These are phyloP conservation scores for Porites lutea DNA, from an alignment of 64 coral and sea anemone genomes.

Conservation along the genomic window DNA sequence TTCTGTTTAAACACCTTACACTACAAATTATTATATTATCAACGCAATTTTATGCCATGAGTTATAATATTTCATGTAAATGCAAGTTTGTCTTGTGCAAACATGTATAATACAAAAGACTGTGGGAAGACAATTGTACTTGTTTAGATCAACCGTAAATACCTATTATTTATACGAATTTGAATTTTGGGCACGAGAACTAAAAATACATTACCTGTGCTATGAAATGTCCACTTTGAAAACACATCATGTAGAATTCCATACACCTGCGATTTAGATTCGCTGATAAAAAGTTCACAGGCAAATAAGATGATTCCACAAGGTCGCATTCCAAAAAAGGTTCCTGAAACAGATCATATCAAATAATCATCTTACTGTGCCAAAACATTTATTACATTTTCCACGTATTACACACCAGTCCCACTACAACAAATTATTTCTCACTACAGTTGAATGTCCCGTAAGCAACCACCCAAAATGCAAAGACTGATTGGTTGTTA, in stretches of 20 bases:
- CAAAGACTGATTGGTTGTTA: no score
- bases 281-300: constrained; percentile 40
- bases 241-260: constrained; percentile 62
- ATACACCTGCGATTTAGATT: constrained; percentile 56
- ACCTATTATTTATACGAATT: no score
- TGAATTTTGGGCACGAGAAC: not conserved
- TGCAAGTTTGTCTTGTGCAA: not conserved
- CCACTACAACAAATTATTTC: not conserved
- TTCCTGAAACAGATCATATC: no score
- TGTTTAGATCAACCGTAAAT: no score
- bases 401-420: not conserved
- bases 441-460: no score
- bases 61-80: constrained; percentile 1
- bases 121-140: not conserved
- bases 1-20: constrained; percentile 8
- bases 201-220: constrained; percentile 26
- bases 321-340: constrained; percentile 52
- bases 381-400: not conserved
- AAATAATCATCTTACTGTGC: constrained; percentile 2
- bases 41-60: no score
- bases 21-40: no score
- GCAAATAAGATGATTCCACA: constrained; percentile 54
- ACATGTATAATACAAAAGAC: not conserved
- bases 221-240: constrained; percentile 6
- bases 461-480: no score